Evolutionary conservation across 2,888 invertebrate species (phyloP).

Genomic region (Mesoligia furuncula): DNA sequence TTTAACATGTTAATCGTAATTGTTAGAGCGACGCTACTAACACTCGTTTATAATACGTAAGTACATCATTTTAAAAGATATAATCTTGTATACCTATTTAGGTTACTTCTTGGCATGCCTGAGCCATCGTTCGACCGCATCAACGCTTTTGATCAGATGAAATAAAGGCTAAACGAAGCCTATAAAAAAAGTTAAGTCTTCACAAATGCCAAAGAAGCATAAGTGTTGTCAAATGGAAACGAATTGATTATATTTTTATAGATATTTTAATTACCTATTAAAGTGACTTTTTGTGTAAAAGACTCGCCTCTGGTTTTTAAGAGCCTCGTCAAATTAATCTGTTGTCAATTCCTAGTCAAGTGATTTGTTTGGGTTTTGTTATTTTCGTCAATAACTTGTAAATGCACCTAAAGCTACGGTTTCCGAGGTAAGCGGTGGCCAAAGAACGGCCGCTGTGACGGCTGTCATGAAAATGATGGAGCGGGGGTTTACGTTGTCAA

Average conservation of each 20-base stretch:
- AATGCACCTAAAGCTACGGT: neutral
- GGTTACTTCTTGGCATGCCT: neutral
- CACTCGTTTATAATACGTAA: neutral
- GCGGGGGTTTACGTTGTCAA: no score
- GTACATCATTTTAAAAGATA: constrained; percentile 3
- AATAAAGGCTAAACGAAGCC: neutral
- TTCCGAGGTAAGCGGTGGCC: no score
- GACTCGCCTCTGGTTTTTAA: neutral
- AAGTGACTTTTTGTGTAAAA: neutral
- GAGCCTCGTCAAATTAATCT: constrained; percentile 6
- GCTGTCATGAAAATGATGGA: no score
- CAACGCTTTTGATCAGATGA: neutral
- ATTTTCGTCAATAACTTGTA: neutral
- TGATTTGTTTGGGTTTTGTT: neutral
- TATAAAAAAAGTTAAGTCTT: neutral
- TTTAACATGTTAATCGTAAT: constrained; percentile 21
- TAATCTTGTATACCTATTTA: constrained; percentile 2
- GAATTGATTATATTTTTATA: constrained; percentile 16
- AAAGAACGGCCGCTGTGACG: no score
- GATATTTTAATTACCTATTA: neutral
- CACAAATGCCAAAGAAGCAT: neutral
- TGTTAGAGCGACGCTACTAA: neutral
- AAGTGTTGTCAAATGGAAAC: constrained; percentile 24
- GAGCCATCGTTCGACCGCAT: neutral
- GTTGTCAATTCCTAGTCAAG: neutral